Conservation (phyloP, 2,888 invertebrate genomes). For the Parapristionchus giblindavisi region DNA sequence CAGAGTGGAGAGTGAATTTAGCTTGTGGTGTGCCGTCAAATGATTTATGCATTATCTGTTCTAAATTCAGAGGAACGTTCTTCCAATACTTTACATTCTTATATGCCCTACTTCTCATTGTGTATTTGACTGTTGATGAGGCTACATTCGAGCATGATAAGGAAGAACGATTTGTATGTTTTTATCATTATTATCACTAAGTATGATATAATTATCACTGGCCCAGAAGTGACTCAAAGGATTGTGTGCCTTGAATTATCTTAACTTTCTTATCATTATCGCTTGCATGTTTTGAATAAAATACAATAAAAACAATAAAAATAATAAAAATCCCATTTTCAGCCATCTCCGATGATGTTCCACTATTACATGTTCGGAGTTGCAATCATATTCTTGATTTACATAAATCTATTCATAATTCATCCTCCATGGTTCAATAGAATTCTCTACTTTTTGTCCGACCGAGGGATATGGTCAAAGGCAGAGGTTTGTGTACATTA, state of each 20-base stretch:
- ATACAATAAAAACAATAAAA: not conserved
- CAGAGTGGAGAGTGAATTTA: too few relatives aligned
- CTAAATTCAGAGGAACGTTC: slow-evolving; percentile 10
- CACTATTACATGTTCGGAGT: slow-evolving; percentile 35
- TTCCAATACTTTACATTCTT: not conserved
- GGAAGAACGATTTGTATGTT: slow-evolving; percentile 10
- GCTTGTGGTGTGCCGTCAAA: not conserved
- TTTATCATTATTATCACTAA: not conserved
- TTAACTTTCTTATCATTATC: not conserved
- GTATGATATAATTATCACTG: not conserved
- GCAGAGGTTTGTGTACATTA: slow-evolving; percentile 1
- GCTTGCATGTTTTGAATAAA: not conserved
- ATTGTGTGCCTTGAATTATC: too few relatives aligned
- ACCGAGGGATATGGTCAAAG: slow-evolving; percentile 1
- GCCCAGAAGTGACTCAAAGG: too few relatives aligned
- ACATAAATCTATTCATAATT: slow-evolving; percentile 29
- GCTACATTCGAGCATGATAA: not conserved
- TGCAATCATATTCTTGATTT: slow-evolving; percentile 21
- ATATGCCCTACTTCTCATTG: slow-evolving; percentile 10
- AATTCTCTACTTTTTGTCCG: slow-evolving; percentile 10
- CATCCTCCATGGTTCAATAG: slow-evolving; percentile 26
- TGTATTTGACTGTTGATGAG: slow-evolving; percentile 20
- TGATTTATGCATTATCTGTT: not conserved
- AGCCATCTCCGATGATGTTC: slow-evolving; percentile 22
- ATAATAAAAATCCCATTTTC: not conserved